Evolutionary conservation across 2,888 invertebrate species (phyloP), one percentile per base, ranked within the genome.

Genomic region (Acrocyrtus sp.): DNA sequence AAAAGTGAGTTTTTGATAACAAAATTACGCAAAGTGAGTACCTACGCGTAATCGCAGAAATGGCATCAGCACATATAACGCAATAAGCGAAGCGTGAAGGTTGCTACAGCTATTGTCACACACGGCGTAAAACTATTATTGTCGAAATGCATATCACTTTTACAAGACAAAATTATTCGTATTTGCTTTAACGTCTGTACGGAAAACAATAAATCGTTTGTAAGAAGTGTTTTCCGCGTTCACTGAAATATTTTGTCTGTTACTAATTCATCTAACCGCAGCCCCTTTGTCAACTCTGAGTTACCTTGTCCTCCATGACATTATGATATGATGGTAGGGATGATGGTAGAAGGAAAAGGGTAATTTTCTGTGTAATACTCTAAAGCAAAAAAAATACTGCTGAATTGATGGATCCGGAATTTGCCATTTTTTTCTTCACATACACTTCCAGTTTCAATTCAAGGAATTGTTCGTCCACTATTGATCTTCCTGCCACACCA

Each of bases 221-320:
- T 19, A 51, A 51, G 24, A 57, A 53, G 48, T 56, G 60, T 58
- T 53, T 60, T 34, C 34, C 34, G 34, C 12, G 34, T 34, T 34
- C 6, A 34, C 5, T 12, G 34, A 12, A 34, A 34, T 34, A 34
- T 63, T 70, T 47, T 56, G 24, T 45, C 43, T 61, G 34, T 51
- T 54, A 24, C 54, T 48, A 24, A 15, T 54, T 22, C 22, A 48
- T 17, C 43, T 21, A 73, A 73, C 73, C 73, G 39, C 73, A 73
- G 57, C 8, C 22, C 48, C 43, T 73, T 67, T 73, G 67, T 73
- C 34, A 43, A 21, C 53, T 43, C 8, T 43, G 19, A 43, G 47
- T 73, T 57, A 62, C 73, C 73, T 73, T 73, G 73, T 73, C 73
- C 73, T 73, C 67, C 61, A 67, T 51, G 60, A 66, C 43, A 53